Percentiles rank a stretch among this genome's conserved stretches.
These are phyloP conservation scores for Danaus chrysippus DNA, from an alignment of 2,888 invertebrate genomes.

Conservation along the genomic window DNA sequence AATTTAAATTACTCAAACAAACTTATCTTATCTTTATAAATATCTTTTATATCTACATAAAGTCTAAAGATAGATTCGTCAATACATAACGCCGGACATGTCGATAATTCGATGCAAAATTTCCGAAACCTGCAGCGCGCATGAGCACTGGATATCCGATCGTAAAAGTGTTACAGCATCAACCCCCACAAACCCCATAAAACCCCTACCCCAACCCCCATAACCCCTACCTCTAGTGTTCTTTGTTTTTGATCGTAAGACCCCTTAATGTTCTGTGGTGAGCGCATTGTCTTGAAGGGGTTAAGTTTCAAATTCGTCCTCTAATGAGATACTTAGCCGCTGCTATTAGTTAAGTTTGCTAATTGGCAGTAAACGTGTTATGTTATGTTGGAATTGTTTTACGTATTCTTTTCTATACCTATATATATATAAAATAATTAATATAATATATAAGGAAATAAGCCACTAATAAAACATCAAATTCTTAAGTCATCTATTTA, in stretches of 20 bases:
- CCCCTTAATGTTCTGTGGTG: constrained; percentile 70
- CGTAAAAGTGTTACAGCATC: constrained; percentile 73
- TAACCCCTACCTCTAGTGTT: constrained; percentile 57
- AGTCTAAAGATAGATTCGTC: constrained; percentile 13
- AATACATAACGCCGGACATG: constrained; percentile 28
- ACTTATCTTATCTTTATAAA: neutral
- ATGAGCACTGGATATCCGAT: constrained; percentile 72
- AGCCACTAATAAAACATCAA: no score
- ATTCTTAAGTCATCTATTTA: no score
- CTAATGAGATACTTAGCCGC: constrained; percentile 25
- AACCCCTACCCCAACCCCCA: constrained; percentile 38
- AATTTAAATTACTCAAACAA: no score
- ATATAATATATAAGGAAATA: no score
- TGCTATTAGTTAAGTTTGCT: constrained; percentile 29
- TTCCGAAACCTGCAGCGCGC: constrained; percentile 64
- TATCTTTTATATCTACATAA: neutral
- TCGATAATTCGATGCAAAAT: constrained; percentile 74
- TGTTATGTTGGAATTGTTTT: neutral
- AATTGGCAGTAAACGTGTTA: constrained; percentile 19
- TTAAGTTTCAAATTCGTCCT: constrained; percentile 36
- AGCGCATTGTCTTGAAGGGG: constrained; percentile 48
- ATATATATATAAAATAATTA: no score
- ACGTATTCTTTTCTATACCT: neutral
- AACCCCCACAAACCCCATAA: constrained; percentile 37
- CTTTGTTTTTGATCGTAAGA: constrained; percentile 76